These are phyloP conservation scores for Hermaeophaga mercurialis DNA, from an alignment of 2,888 invertebrate species.

Conservation along the genomic window DNA sequence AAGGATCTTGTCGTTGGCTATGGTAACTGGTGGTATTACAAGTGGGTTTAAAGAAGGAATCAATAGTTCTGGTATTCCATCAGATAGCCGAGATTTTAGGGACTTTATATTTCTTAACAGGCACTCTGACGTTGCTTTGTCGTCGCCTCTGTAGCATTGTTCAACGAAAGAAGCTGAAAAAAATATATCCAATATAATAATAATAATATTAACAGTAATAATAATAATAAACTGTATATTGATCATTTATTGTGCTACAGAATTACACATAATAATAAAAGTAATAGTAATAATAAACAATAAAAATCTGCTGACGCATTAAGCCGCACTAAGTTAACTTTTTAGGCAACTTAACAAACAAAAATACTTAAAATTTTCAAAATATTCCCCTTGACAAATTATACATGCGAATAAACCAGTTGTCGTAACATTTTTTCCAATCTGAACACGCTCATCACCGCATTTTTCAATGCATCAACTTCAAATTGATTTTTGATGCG, in stretches of 20 bases:
- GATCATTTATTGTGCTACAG: neutral
- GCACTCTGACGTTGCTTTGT: conserved; percentile 64
- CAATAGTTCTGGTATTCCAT: conserved; percentile 68
- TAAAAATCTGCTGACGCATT: too few relatives aligned
- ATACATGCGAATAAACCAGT: too few relatives aligned
- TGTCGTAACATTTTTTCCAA: too few relatives aligned
- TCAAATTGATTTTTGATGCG: too few relatives aligned
- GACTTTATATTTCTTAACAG: conserved; percentile 63
- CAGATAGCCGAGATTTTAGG: conserved; percentile 61
- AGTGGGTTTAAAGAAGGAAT: conserved; percentile 74
- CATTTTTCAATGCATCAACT: too few relatives aligned
- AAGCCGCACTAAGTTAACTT: too few relatives aligned
- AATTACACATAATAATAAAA: neutral
- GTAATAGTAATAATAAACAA: neutral
- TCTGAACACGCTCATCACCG: too few relatives aligned
- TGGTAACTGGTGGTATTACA: conserved; percentile 66
- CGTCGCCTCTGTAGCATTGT: conserved; percentile 67
- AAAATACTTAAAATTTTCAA: too few relatives aligned
- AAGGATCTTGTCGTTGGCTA: conserved; percentile 55
- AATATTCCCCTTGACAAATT: too few relatives aligned
- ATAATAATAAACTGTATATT: neutral
- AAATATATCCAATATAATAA: conserved; percentile 47
- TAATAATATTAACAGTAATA: conserved; percentile 34
- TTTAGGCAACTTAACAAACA: too few relatives aligned
- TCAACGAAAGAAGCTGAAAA: conserved; percentile 67